Evolutionary conservation across 2,797 vertebrate species (phyloP).

Genomic region (Numenius phaeopus): DNA sequence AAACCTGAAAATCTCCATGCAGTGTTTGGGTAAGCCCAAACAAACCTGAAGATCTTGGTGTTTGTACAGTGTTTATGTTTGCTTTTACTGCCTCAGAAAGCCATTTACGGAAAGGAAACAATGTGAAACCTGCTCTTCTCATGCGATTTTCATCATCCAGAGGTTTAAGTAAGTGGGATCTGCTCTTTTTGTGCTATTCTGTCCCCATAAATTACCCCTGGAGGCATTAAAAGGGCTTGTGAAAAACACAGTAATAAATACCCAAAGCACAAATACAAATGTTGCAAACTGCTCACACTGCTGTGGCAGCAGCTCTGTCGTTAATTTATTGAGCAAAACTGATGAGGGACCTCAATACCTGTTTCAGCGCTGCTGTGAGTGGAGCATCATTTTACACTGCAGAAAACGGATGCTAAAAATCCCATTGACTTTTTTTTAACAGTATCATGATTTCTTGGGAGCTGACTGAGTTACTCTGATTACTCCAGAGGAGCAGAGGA

Average conservation of each 20-base stretch:
- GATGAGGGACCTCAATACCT: neutral
- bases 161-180: conserved; percentile 40
- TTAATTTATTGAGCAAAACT: conserved; percentile 39
- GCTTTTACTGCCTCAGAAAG: conserved; percentile 25
- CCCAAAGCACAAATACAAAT: conserved; percentile 10
- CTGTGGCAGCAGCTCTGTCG: conserved; percentile 35
- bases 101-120: conserved; percentile 8
- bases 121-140: conserved; percentile 29
- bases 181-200: neutral
- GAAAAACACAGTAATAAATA: conserved; percentile 59
- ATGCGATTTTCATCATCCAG: conserved; percentile 6
- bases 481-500: neutral
- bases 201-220: conserved; percentile 53
- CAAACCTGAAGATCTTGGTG: neutral
- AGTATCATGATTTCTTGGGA: neutral
- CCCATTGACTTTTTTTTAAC: neutral
- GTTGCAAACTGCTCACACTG: neutral
- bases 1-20: neutral
- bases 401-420: neutral
- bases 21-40: neutral
- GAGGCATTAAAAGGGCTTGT: conserved; percentile 51
- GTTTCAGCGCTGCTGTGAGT: neutral
- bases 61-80: conserved; percentile 31
- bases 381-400: neutral
- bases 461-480: neutral